Evolutionary conservation across 2,888 invertebrate genomes (phyloP).

Genomic region (Tipula vernalis): DNA sequence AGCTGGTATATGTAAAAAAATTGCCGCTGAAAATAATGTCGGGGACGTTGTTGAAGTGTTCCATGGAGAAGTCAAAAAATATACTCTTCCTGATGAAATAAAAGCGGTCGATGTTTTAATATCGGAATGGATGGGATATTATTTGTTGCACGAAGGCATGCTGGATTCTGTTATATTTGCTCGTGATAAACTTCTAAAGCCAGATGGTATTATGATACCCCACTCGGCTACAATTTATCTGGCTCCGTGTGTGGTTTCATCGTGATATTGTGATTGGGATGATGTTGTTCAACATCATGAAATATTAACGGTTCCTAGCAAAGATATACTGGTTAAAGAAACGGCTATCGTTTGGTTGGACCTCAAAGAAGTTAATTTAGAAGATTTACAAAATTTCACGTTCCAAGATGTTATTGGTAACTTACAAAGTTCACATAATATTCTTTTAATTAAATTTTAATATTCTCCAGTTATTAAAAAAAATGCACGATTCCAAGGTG

Average conservation of each 20-base stretch:
- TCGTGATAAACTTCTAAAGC: slow-evolving; percentile 65
- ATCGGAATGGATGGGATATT: slow-evolving; percentile 98
- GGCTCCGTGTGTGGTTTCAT: slow-evolving; percentile 40
- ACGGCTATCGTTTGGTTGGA: slow-evolving; percentile 55
- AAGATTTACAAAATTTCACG: slow-evolving; percentile 47
- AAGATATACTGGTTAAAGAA: slow-evolving; percentile 25
- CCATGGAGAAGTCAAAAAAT: slow-evolving; percentile 64
- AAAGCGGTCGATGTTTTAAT: slow-evolving; percentile 77
- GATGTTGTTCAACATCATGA: slow-evolving; percentile 59
- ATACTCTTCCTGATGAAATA: slow-evolving; percentile 44
- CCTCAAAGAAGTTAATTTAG: slow-evolving; percentile 44
- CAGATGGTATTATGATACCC: slow-evolving; percentile 63
- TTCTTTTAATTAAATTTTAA: not conserved
- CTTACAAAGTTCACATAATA: slow-evolving; percentile 16
- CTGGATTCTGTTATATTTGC: slow-evolving; percentile 76
- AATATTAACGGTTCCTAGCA: slow-evolving; percentile 21
- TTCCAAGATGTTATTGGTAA: slow-evolving; percentile 44
- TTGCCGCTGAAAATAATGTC: slow-evolving; percentile 58
- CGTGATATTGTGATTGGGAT: slow-evolving; percentile 60
- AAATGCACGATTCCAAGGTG: slow-evolving; percentile 52
- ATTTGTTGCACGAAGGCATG: slow-evolving; percentile 91
- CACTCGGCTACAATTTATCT: slow-evolving; percentile 46
- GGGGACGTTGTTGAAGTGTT: slow-evolving; percentile 51
- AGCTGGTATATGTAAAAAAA: slow-evolving; percentile 48
- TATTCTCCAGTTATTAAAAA: slow-evolving; percentile 22